phyloP scores from a whole-genome alignment of 2,888 invertebrate genomes.

The Zaprionus obscuricornis region DNA sequence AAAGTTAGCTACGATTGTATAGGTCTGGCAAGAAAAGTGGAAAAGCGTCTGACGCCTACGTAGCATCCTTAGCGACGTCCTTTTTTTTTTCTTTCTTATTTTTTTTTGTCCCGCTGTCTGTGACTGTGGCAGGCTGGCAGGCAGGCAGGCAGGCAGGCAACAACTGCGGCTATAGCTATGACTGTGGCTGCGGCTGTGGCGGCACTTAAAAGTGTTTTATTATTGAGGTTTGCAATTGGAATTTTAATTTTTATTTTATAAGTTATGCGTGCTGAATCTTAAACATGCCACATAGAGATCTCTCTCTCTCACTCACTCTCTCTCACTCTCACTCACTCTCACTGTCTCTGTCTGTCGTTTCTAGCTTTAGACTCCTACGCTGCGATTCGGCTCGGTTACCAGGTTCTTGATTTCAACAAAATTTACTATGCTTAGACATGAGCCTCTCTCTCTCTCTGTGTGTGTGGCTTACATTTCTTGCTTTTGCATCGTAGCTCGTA shows the following conservation, averaged over 20 bases:
- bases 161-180: no score
- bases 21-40: slow-evolving; percentile 24
- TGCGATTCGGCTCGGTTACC: slow-evolving; percentile 4
- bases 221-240: slow-evolving; percentile 71
- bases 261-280: slow-evolving; percentile 70
- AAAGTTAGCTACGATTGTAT: background rate
- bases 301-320: background rate
- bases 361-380: no score
- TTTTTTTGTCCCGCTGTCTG: background rate
- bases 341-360: slow-evolving; percentile 13
- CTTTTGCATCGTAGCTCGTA: slow-evolving; percentile 24
- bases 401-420: slow-evolving; percentile 46
- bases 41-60: slow-evolving; percentile 34
- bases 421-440: slow-evolving; percentile 72
- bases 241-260: slow-evolving; percentile 78
- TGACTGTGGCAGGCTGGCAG: no score
- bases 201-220: slow-evolving; percentile 73
- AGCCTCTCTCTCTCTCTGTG: no score
- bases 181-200: slow-evolving; percentile 20
- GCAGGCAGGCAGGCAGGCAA: no score
- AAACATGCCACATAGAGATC: slow-evolving; percentile 55
- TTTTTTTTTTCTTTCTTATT: slow-evolving; percentile 11
- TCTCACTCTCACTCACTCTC: background rate
- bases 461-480: slow-evolving; percentile 17
- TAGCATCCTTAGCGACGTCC: slow-evolving; percentile 15